Percentiles rank a stretch among this genome's conserved stretches.
Evolutionary conservation across 1,140 invertebrate genomes (phyloP).

Genomic region (Diachasma alloeum): DNA sequence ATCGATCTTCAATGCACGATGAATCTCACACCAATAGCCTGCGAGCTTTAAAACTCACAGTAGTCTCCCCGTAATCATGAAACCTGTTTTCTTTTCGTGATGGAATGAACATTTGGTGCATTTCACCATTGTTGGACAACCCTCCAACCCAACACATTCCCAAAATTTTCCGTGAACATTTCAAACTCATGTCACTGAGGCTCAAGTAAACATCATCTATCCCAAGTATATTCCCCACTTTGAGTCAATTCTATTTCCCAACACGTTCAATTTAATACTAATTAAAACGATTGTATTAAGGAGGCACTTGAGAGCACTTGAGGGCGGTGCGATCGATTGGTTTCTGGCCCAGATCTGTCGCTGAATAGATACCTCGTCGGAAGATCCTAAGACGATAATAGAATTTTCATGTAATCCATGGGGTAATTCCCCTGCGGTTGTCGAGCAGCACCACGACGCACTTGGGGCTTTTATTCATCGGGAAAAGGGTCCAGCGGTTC

Average conservation of each 20-base stretch:
- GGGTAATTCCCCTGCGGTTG: conserved; percentile 60
- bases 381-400: conserved; percentile 60
- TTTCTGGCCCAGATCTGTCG: background rate
- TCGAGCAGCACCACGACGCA: conserved; percentile 37
- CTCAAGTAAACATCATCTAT: background rate
- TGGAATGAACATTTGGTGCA: too few species aligned
- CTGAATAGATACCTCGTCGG: background rate
- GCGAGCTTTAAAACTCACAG: too few species aligned
- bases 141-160: too few species aligned
- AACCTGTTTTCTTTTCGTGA: too few species aligned
- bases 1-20: too few species aligned
- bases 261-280: background rate
- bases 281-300: background rate
- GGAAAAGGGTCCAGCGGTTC: conserved; percentile 10
- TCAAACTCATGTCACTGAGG: too few species aligned
- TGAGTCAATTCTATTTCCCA: background rate
- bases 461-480: conserved; percentile 19
- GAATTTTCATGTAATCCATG: conserved; percentile 65
- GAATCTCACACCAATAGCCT: too few species aligned
- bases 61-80: too few species aligned
- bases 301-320: background rate
- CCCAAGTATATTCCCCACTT: background rate
- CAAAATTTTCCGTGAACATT: too few species aligned
- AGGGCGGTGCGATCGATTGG: conserved; percentile 5
- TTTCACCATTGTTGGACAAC: too few species aligned